Conservation (phyloP, 2,888 invertebrate species). For the Argyresthia goedartella region DNA sequence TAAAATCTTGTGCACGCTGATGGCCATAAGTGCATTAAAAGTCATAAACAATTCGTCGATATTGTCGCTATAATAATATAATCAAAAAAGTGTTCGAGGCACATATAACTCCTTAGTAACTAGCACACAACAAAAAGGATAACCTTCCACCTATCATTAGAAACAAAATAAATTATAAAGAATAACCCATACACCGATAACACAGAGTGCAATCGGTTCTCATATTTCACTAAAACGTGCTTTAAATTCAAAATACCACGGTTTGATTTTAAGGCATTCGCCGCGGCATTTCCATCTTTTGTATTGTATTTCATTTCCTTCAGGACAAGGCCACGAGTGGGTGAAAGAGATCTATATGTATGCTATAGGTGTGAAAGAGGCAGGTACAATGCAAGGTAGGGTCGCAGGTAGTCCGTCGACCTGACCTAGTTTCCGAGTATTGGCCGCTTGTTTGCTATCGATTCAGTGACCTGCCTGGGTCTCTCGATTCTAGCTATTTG, state of each 20-base stretch:
- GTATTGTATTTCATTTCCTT: slow-evolving; percentile 20
- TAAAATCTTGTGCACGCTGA: no score
- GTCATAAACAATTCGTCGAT: no score
- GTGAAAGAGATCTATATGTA: slow-evolving; percentile 24
- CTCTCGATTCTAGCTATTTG: not conserved
- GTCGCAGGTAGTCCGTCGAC: slow-evolving; percentile 63
- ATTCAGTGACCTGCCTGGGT: slow-evolving; percentile 39
- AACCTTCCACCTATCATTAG: slow-evolving; percentile 27
- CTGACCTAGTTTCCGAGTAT: slow-evolving; percentile 52
- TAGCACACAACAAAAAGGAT: not conserved
- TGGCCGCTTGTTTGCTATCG: slow-evolving; percentile 45
- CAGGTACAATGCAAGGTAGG: slow-evolving; percentile 56
- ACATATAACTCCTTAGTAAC: no score
- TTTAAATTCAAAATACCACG: slow-evolving; percentile 17
- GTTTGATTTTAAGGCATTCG: not conserved
- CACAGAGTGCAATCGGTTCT: no score
- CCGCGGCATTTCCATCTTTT: not conserved
- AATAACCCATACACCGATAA: no score
- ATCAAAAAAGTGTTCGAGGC: no score
- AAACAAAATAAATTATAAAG: slow-evolving; percentile 35
- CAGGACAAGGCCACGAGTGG: slow-evolving; percentile 48
- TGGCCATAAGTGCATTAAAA: no score
- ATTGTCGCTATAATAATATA: no score
- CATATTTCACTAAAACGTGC: not conserved
- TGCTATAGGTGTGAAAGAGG: slow-evolving; percentile 20